phyloP scores from a whole-genome alignment of 2,888 invertebrate genomes.

The Sacculina carcini region DNA sequence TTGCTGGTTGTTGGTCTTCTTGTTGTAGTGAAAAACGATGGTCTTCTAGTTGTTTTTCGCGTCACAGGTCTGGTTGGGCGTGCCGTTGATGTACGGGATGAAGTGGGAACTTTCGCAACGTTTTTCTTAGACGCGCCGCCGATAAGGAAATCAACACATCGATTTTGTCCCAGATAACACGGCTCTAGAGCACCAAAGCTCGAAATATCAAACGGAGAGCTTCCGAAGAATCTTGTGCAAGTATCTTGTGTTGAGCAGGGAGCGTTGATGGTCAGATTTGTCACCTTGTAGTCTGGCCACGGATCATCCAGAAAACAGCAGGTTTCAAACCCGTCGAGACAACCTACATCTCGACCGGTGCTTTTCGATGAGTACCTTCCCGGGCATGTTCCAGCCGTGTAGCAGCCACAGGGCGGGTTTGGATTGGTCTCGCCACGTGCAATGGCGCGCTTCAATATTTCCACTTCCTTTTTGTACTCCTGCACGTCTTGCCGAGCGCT shows the following conservation, averaged over 20 bases:
- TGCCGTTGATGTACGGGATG: too few relatives aligned
- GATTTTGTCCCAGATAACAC: background rate
- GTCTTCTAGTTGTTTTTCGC: too few relatives aligned
- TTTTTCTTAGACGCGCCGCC: background rate
- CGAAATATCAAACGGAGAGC: background rate
- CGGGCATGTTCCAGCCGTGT: background rate
- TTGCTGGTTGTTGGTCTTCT: too few relatives aligned
- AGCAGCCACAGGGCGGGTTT: conserved; percentile 1
- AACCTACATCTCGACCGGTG: background rate
- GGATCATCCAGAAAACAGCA: conserved; percentile 1
- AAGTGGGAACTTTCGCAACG: too few relatives aligned
- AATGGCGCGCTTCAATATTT: background rate
- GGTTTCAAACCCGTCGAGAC: background rate
- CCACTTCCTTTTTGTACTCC: background rate
- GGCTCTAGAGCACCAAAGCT: background rate
- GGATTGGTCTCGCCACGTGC: background rate
- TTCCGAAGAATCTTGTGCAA: background rate
- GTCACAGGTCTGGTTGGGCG: too few relatives aligned
- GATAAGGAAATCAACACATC: background rate
- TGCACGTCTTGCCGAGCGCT: background rate
- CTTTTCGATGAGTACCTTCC: background rate
- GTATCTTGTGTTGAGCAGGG: background rate
- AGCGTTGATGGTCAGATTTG: conserved; percentile 1
- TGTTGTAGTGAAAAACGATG: too few relatives aligned
- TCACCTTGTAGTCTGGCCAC: background rate